Conservation (phyloP, 2,888 invertebrate species). For the Drosophila eohydei region DNA sequence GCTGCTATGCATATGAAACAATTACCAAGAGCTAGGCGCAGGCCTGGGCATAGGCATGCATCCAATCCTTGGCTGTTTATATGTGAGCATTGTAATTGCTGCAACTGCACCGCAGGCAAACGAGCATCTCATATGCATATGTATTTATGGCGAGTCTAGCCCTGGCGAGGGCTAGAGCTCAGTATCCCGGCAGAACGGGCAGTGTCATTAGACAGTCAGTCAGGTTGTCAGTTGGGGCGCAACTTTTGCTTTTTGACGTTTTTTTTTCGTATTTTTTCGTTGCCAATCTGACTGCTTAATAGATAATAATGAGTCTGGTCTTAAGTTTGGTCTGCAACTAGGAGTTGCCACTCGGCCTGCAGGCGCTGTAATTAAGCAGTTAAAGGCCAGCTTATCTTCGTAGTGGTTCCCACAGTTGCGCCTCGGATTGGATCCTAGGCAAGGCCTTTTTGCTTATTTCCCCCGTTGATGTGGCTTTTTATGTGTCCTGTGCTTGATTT, state of each 20-base stretch:
- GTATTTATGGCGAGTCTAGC: slow-evolving; percentile 46
- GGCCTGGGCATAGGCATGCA: slow-evolving; percentile 27
- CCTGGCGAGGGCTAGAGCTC: not conserved
- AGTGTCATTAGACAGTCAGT: slow-evolving; percentile 77
- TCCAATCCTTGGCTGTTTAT: slow-evolving; percentile 53
- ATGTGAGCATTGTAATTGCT: slow-evolving; percentile 76
- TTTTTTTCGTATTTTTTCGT: slow-evolving; percentile 8
- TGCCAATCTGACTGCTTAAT: slow-evolving; percentile 71
- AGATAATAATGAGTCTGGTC: slow-evolving; percentile 76
- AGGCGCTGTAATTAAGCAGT: slow-evolving; percentile 81
- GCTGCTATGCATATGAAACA: slow-evolving; percentile 76
- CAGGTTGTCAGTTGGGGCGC: slow-evolving; percentile 34
- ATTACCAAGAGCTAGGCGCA: slow-evolving; percentile 66
- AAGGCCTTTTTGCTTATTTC: slow-evolving; percentile 1
- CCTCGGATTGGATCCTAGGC: slow-evolving; percentile 45
- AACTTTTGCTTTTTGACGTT: slow-evolving; percentile 48
- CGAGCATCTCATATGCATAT: slow-evolving; percentile 49
- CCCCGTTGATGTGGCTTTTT: slow-evolving; percentile 29
- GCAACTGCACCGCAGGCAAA: slow-evolving; percentile 31
- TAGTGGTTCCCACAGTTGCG: slow-evolving; percentile 67
- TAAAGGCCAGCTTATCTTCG: slow-evolving; percentile 58
- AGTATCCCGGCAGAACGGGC: slow-evolving; percentile 27
- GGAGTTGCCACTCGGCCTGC: slow-evolving; percentile 54
- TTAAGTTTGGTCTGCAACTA: slow-evolving; percentile 13
- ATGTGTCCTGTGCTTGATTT: slow-evolving; percentile 76